Percentiles rank a stretch among this genome's conserved stretches.
Conservation (phyloP, 2,113 vertebrate genomes). For the Spizaetus ornatus region DNA sequence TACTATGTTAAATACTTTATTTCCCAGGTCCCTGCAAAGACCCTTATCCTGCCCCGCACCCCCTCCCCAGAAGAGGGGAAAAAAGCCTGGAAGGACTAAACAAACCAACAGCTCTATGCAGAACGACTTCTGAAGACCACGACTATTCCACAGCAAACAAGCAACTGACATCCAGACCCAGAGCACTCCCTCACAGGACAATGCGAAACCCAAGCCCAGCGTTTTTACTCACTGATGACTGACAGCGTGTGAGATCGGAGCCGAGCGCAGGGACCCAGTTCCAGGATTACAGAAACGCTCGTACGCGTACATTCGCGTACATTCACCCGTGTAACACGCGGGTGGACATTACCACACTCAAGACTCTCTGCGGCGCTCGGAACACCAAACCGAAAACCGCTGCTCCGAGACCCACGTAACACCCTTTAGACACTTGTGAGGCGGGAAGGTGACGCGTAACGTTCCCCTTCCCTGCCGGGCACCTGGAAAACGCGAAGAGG, state of each 20-base stretch:
- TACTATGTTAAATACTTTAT: not conserved
- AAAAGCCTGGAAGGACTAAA: not conserved
- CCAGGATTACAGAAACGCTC: not conserved
- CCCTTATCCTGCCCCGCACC: not conserved
- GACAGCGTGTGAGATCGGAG: too few species aligned
- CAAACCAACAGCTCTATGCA: not conserved
- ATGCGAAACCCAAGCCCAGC: not conserved
- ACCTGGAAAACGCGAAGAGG: too few species aligned
- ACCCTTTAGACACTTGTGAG: not conserved
- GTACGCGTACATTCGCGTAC: accelerated
- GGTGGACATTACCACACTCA: not conserved
- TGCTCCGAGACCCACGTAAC: accelerated
- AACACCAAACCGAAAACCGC: not conserved
- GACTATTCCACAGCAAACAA: not conserved
- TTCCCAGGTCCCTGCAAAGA: not conserved
- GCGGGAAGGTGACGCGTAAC: not conserved
- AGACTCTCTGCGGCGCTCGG: not conserved
- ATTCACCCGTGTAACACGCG: not conserved
- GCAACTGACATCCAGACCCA: not conserved
- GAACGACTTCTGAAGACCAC: not conserved
- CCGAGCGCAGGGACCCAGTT: accelerated
- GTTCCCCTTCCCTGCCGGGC: not conserved
- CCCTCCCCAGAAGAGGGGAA: not conserved
- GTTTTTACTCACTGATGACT: not conserved
- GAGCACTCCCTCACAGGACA: not conserved